Conservation (phyloP, 2,113 vertebrate species). For the Gambusia holbrooki region DNA sequence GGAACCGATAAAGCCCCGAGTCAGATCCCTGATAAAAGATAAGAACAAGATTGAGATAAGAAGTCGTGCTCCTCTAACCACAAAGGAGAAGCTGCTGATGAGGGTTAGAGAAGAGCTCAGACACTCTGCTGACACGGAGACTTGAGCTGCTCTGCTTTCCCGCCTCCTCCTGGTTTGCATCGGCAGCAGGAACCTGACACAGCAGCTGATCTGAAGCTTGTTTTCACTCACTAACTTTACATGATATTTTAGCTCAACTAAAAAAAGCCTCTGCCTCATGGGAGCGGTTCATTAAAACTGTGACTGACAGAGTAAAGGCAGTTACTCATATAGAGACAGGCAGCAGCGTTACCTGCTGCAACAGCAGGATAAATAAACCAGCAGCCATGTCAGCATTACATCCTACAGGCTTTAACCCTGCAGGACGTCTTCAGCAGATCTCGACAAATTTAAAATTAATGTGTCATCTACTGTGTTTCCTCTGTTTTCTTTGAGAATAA, state of each 20-base stretch:
- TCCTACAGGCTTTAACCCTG: too few species aligned
- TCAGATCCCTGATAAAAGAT: conserved; percentile 10
- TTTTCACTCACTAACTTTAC: neutral
- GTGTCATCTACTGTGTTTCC: too few species aligned
- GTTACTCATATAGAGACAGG: neutral
- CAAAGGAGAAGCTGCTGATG: conserved; percentile 1
- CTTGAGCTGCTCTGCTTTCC: neutral
- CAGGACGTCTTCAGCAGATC: too few species aligned
- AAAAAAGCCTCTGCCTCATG: neutral
- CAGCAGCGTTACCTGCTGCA: neutral
- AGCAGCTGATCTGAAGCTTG: neutral
- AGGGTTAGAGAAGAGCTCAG: neutral
- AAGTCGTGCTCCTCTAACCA: neutral
- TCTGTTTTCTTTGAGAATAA: too few species aligned
- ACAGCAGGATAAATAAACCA: too few species aligned
- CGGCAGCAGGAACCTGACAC: neutral
- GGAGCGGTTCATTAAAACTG: neutral
- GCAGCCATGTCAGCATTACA: too few species aligned
- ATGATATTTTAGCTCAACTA: neutral
- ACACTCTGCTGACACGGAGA: neutral
- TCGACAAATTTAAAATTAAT: too few species aligned
- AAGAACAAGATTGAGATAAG: conserved; percentile 2
- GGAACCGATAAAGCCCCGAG: conserved; percentile 6
- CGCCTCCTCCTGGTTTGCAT: neutral
- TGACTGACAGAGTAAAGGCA: neutral